Evolutionary conservation across 2,113 vertebrate species (phyloP).

Genomic region (Apteryx owenii): DNA sequence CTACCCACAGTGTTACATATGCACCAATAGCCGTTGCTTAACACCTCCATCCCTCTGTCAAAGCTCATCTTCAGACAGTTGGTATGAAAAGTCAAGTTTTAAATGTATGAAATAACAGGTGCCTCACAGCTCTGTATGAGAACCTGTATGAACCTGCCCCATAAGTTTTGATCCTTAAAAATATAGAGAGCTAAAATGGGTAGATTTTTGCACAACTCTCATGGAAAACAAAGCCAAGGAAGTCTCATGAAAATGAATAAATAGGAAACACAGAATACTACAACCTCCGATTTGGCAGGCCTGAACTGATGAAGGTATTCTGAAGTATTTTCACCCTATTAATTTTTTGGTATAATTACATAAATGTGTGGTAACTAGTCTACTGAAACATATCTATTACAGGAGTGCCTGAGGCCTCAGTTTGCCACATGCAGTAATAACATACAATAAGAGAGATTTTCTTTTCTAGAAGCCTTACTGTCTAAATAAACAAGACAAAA

Average conservation of each 20-base stretch:
- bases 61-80: neutral
- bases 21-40: neutral
- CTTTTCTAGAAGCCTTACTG: neutral
- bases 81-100: fast-evolving
- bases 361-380: neutral
- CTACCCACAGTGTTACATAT: neutral
- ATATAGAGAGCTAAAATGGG: neutral
- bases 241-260: neutral
- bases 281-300: neutral
- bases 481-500: neutral
- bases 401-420: neutral
- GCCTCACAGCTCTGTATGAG: neutral
- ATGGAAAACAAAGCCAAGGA: neutral
- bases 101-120: neutral
- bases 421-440: neutral
- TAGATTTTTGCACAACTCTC: neutral
- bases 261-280: neutral
- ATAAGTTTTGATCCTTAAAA: neutral
- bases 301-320: neutral
- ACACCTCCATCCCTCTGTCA: neutral
- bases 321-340: neutral
- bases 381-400: neutral
- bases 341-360: neutral
- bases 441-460: neutral
- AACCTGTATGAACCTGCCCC: neutral